Evolutionary conservation across 2,797 vertebrate species (phyloP).

Genomic region (Sebastes nivosus): DNA sequence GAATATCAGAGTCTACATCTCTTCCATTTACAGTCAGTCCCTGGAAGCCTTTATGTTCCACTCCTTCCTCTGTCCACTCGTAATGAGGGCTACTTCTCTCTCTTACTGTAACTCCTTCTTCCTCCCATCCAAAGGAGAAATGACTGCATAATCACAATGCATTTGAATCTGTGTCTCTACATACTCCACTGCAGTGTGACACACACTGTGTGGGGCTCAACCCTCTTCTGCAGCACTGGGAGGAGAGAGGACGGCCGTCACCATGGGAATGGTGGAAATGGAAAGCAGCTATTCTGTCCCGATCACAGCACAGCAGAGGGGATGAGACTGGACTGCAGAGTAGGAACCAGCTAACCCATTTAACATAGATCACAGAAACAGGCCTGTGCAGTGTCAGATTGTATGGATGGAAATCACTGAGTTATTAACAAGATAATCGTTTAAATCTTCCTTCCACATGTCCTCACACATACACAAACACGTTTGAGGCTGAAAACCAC

Average conservation of each 20-base stretch:
- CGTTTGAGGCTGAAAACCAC: no score
- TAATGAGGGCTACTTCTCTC: no score
- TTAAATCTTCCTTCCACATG: no score
- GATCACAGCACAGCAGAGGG: constrained; percentile 13
- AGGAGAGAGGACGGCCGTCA: constrained; percentile 42
- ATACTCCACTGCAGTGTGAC: constrained; percentile 21
- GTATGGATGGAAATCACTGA: no score
- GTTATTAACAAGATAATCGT: no score
- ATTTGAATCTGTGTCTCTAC: neutral
- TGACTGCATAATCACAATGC: neutral
- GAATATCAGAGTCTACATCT: neutral
- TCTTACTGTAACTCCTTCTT: neutral
- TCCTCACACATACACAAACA: no score
- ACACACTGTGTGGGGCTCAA: constrained; percentile 30
- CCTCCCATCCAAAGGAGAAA: neutral
- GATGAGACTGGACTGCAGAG: constrained; percentile 62
- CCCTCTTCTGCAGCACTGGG: constrained; percentile 35
- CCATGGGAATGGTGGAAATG: constrained; percentile 60
- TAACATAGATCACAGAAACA: neutral
- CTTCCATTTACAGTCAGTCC: constrained; percentile 9
- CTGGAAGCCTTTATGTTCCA: constrained; percentile 1
- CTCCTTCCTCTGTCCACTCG: constrained; percentile 2
- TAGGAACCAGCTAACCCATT: neutral
- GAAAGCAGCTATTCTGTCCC: constrained; percentile 53
- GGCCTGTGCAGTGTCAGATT: neutral